Evolutionary conservation across 2,113 vertebrate species (phyloP).

Genomic region (Peromyscus polionotus): DNA sequence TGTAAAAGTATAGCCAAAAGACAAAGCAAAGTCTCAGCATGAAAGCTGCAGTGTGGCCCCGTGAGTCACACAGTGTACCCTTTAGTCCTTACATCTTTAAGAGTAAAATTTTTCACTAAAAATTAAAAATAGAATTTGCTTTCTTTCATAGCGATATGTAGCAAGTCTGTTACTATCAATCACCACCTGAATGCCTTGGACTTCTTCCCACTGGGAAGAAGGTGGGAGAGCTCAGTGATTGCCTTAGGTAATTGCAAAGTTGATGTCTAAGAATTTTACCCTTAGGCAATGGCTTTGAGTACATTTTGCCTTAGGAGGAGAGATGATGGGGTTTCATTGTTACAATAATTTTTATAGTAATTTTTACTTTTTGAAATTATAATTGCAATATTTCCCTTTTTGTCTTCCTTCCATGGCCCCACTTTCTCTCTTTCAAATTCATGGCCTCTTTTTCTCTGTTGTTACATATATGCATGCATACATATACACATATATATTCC

Average conservation of each 20-base stretch:
- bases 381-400: not conserved
- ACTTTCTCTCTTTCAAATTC: not conserved
- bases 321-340: not conserved
- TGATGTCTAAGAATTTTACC: conserved; percentile 23
- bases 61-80: not conserved
- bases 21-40: not conserved
- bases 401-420: not conserved
- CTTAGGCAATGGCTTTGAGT: not conserved
- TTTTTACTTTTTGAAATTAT: not conserved
- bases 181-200: conserved; percentile 33
- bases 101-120: not conserved
- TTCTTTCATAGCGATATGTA: not conserved
- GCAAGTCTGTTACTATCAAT: conserved; percentile 10
- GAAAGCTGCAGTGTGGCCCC: not conserved
- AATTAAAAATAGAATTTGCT: not conserved
- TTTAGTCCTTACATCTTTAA: not conserved
- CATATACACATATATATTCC: not conserved
- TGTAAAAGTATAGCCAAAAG: not conserved
- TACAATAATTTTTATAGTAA: not conserved
- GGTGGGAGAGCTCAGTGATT: conserved; percentile 68
- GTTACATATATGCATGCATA: not conserved
- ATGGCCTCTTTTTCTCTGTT: not conserved
- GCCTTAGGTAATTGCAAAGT: conserved; percentile 60
- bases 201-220: conserved; percentile 40
- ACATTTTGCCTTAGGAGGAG: not conserved